phyloP scores from a whole-genome alignment of 2,888 invertebrate species.

The Diplazon laetatorius region DNA sequence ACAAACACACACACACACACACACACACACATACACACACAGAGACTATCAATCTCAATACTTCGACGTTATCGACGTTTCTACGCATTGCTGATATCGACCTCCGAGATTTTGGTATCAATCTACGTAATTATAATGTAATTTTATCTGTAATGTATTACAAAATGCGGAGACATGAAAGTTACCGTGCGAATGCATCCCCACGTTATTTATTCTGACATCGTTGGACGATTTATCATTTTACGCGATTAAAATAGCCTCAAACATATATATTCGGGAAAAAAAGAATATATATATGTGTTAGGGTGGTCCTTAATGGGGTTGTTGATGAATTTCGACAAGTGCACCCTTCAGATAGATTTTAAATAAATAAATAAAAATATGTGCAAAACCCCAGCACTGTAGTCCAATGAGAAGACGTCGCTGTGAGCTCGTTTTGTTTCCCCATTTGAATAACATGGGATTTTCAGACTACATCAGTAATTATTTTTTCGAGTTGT shows the following conservation, averaged over 20 bases:
- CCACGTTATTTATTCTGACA: slow-evolving; percentile 18
- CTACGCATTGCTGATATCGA: slow-evolving; percentile 48
- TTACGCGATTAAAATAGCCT: slow-evolving; percentile 21
- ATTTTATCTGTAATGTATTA: slow-evolving; percentile 21
- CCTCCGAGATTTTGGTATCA: slow-evolving; percentile 49
- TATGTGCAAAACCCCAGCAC: too few relatives aligned
- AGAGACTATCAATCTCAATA: slow-evolving; percentile 44
- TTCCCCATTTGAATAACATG: too few relatives aligned
- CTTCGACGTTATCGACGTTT: slow-evolving; percentile 62
- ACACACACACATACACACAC: slow-evolving; percentile 12
- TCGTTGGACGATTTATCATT: slow-evolving; percentile 8
- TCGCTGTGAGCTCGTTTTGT: too few relatives aligned
- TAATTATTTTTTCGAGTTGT: too few relatives aligned
- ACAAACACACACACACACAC: slow-evolving; percentile 12
- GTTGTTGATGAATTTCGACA: too few relatives aligned
- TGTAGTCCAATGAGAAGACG: too few relatives aligned
- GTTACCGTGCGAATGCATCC: slow-evolving; percentile 20
- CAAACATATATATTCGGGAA: too few relatives aligned
- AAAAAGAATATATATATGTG: too few relatives aligned
- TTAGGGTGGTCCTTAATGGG: too few relatives aligned
- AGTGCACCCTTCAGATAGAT: too few relatives aligned
- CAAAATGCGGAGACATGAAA: slow-evolving; percentile 22
- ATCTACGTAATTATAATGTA: slow-evolving; percentile 44
- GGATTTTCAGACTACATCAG: too few relatives aligned
- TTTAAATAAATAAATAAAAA: too few relatives aligned